phyloP scores from a whole-genome alignment of 2,113 vertebrate species.

The Mastomys natalensis region DNA sequence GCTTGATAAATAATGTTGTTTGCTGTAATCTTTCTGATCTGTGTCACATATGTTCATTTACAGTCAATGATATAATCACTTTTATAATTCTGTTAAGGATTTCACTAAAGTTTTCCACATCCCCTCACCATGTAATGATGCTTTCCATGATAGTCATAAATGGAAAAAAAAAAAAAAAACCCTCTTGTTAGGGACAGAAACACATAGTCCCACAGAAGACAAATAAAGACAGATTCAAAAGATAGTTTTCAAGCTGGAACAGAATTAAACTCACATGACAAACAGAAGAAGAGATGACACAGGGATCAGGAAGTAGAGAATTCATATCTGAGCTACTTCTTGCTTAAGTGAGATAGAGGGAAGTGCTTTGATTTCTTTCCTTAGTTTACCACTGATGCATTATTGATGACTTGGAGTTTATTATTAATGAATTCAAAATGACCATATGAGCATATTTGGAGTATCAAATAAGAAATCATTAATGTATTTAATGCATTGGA shows the following conservation, averaged over 20 bases:
- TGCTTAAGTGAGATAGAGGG: not conserved
- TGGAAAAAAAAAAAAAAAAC: no score
- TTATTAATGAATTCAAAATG: not conserved
- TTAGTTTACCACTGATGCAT: not conserved
- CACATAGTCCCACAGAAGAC: not conserved
- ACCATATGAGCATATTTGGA: not conserved
- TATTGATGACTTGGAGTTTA: not conserved
- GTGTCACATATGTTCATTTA: not conserved
- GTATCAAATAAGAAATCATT: not conserved
- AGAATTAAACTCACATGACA: not conserved
- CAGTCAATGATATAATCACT: not conserved
- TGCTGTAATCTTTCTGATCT: not conserved
- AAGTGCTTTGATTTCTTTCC: not conserved
- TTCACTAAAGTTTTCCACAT: not conserved
- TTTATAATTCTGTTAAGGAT: not conserved
- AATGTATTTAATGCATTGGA: not conserved
- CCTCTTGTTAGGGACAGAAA: not conserved
- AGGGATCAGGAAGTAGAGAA: not conserved
- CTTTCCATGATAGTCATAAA: not conserved
- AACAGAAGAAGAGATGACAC: not conserved
- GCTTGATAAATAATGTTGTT: not conserved
- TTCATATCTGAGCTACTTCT: not conserved
- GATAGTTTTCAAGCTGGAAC: not conserved
- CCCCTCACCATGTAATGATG: not conserved
- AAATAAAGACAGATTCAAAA: not conserved